Base-by-base conservation (phyloP, 2,888 invertebrate genomes). In the Drosophila demipolita region DNA sequence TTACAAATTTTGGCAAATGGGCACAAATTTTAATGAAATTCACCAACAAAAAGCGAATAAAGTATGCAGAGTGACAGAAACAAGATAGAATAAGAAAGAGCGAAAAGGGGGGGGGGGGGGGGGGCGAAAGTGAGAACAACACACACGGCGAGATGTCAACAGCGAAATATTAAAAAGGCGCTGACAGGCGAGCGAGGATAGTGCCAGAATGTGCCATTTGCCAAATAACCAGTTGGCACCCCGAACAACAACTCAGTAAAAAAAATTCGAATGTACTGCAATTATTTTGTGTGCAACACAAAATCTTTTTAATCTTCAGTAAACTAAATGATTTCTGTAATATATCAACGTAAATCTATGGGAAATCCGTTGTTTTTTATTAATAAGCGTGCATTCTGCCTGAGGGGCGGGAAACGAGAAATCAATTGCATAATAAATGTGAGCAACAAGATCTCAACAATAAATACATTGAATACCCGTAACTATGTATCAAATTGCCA, bases 1-100 rank as follows among this genome's bases (percentile, higher is more conserved):
- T 79, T 83, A 89, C 83, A 88, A 87, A 87, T 88, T 88, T 87
- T 89, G 89, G 82, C 88, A 89, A 89, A 88, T 89, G 89, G 89
- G 86, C 70, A 76, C 82, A 89, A 86, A 89, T 86, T 87, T 89
- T 89, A 88, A 88, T 88, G 86, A 88, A 89, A 88, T 86, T 88
- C 82, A 82, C 73, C 87, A 75, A 79, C 77, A 80, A 73, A 78
- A 75, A 75, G 65, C 59, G 65, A 42, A 74, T 73, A 73, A 71
- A 77, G 77, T 71, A 73, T 73, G 75, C 66, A 64, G 36, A 66
- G 52, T 67, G 64, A 61, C 66, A 57, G 62, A 32, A 53, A 52
- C 54, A 40, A 32, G 23, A 42, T 17, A 32, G 12, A 40, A 23
- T 3, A 33, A 35, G 32, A 20, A 2, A 11, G 15, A 49, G 23